These are phyloP conservation scores for Leuciscus idus DNA, from an alignment of 2,113 vertebrate genomes.

Conservation along the genomic window DNA sequence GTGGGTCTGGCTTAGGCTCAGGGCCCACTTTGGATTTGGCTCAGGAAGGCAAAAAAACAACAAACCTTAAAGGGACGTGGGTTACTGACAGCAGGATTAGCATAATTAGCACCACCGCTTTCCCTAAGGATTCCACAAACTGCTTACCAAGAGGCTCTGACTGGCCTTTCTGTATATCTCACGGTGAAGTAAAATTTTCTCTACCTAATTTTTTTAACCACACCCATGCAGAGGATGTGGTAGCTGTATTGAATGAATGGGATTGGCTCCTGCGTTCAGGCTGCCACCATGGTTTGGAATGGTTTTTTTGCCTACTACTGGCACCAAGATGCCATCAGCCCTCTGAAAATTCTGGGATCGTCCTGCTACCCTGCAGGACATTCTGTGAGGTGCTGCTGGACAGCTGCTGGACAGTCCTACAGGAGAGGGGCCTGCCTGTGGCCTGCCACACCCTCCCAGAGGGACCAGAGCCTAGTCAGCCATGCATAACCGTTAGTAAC, in stretches of 20 bases:
- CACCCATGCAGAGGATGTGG: conserved; percentile 73
- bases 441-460: conserved; percentile 83
- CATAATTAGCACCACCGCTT: conserved; percentile 41
- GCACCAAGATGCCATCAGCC: conserved; percentile 73
- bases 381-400: conserved; percentile 87
- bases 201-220: conserved; percentile 86
- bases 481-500: conserved; percentile 78
- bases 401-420: conserved; percentile 82
- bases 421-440: conserved; percentile 77
- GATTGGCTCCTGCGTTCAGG: conserved; percentile 75
- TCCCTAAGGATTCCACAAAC: conserved; percentile 25
- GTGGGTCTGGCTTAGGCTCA: conserved; percentile 22
- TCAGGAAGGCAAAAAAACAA: conserved; percentile 27
- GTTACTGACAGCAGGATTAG: conserved; percentile 48
- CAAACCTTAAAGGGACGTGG: background rate
- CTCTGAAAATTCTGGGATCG: background rate
- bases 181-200: conserved; percentile 66
- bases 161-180: conserved; percentile 77
- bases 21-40: conserved; percentile 25
- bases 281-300: conserved; percentile 84
- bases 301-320: conserved; percentile 91
- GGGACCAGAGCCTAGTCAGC: conserved; percentile 71
- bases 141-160: conserved; percentile 75
- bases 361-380: conserved; percentile 81
- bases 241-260: conserved; percentile 76